Conservation (phyloP, 1,140 invertebrate genomes). For the Venturia canescens region DNA sequence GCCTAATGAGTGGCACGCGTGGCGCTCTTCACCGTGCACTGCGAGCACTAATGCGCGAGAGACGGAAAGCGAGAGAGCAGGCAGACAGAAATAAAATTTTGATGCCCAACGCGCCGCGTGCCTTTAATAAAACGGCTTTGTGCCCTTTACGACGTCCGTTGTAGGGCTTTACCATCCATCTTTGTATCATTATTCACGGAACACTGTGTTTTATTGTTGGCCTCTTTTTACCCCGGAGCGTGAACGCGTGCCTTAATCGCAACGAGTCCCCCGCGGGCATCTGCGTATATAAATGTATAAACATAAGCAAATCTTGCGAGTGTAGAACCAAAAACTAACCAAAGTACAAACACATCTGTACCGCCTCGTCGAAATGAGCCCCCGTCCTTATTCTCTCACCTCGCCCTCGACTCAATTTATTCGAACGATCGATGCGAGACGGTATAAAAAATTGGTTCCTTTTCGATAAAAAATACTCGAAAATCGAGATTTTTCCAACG, state of each 20-base stretch:
- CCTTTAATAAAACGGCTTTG: slow-evolving; percentile 62
- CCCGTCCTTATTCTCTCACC: slow-evolving; percentile 4
- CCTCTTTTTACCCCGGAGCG: neutral
- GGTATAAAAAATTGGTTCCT: neutral
- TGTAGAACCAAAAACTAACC: slow-evolving; percentile 35
- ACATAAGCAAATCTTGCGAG: neutral
- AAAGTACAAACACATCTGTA: slow-evolving; percentile 25
- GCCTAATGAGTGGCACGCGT: slow-evolving; percentile 55
- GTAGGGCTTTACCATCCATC: slow-evolving; percentile 58
- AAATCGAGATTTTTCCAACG: too few relatives aligned
- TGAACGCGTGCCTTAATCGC: slow-evolving; percentile 12
- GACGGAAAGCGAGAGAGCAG: neutral
- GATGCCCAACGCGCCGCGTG: slow-evolving; percentile 47
- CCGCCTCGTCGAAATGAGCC: neutral
- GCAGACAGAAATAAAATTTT: neutral
- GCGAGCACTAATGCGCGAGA: neutral
- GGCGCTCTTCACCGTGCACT: neutral
- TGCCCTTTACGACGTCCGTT: slow-evolving; percentile 70
- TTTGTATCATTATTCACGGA: slow-evolving; percentile 76
- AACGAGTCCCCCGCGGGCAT: neutral
- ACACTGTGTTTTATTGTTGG: slow-evolving; percentile 73
- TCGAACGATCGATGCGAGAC: neutral
- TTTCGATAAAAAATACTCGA: neutral
- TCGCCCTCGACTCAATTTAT: too few relatives aligned
- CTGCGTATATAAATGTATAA: slow-evolving; percentile 16